Evolutionary conservation across 2,113 vertebrate genomes (phyloP), one percentile per base, ranked within the genome.

Genomic region (Poeciliopsis occidentalis): DNA sequence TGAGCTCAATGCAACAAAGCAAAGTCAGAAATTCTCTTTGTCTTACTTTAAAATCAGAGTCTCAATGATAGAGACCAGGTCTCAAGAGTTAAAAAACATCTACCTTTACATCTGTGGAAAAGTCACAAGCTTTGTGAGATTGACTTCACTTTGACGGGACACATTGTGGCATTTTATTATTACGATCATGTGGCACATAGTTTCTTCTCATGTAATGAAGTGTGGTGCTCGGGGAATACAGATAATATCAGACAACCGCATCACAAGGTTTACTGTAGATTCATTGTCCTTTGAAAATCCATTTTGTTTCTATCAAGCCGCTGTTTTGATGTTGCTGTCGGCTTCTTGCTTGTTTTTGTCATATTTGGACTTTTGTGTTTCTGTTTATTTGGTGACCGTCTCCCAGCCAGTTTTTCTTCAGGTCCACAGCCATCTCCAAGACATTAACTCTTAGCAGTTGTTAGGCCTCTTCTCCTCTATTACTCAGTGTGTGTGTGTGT

Each of bases 391-490:
- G 73, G 51, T 11, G 27, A 15, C 68, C 66, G 2, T 66, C 65
- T 69, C 47, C 64, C 61, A 39, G 60, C 73, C 30, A 60, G 65
- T 75, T 61, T 30, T 54, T 60, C 60, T 27, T 62, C 19, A 3
- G 73, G 75, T 79, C 66, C 81, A 47, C 34, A 65, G 62, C 73
- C 70, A 80, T 91, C 77, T 87, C 85, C 86, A 85, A 54, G 70
- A 63, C 80, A 15, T 85, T 82, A 66, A 2, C 71, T 83, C 68
- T 54, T 39, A 41, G 67, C 87, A 75, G 79, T 75, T 82, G 78
- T 80, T 76, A 79, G 57, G 80, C 74, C 60, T 79, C 67, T 60
- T 80, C 75, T 47, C 51, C 80, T 66, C 70, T 78, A 31, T 68
- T 71, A 69, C 69, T 81, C 66, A 62, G 60, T 30, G 30, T 54